A percentile compares a stretch with the other conserved stretches of the same genome.
These are phyloP conservation scores for Phrynocephalus vlangalii DNA, from an alignment of 2,797 vertebrate genomes.

Conservation along the genomic window DNA sequence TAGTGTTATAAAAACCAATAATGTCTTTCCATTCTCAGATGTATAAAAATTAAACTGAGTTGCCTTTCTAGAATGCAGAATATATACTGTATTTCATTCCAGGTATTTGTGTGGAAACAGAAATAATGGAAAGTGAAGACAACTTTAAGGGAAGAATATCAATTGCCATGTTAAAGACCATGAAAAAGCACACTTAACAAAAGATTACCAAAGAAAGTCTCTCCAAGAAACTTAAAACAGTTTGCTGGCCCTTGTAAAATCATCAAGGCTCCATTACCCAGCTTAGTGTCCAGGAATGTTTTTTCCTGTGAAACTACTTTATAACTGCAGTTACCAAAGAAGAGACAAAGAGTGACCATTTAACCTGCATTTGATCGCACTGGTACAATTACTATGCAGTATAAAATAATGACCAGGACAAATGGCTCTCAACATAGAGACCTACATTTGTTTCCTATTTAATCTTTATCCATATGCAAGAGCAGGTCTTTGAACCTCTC, in stretches of 20 bases:
- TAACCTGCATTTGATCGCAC: background rate
- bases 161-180: conserved; percentile 27
- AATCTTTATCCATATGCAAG: background rate
- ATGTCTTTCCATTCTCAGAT: conserved; percentile 32
- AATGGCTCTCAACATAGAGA: background rate
- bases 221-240: conserved; percentile 48
- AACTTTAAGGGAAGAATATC: background rate
- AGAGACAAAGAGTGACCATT: conserved; percentile 3
- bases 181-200: conserved; percentile 50
- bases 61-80: conserved; percentile 41
- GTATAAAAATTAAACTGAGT: background rate
- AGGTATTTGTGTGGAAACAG: conserved; percentile 1
- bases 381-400: background rate
- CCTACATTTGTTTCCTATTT: background rate
- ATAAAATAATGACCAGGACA: background rate
- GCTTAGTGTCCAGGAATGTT: conserved; percentile 36
- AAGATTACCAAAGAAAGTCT: conserved; percentile 38
- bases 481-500: background rate
- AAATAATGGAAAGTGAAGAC: conserved; percentile 34
- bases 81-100: conserved; percentile 43
- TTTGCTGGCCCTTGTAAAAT: conserved; percentile 63
- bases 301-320: conserved; percentile 52
- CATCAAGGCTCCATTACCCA: conserved; percentile 54
- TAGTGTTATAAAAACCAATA: background rate
- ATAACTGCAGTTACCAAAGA: conserved; percentile 14